Percentiles rank a stretch among this genome's conserved stretches.
Conservation (phyloP, 2,797 vertebrate species). For the Melanotaenia boesemani region DNA sequence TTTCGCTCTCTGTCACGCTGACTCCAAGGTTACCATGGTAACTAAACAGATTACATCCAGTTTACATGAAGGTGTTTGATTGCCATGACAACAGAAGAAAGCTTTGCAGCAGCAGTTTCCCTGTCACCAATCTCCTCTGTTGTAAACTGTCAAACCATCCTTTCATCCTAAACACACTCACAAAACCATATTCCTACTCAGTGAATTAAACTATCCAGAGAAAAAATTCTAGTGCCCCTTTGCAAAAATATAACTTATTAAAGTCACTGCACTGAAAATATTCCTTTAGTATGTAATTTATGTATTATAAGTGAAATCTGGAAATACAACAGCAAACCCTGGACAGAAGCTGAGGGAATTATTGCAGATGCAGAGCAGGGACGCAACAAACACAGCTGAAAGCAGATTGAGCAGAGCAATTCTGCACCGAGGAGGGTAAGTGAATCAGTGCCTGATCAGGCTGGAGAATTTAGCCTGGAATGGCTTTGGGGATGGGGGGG, state of each 20-base stretch:
- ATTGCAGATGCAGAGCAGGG: neutral
- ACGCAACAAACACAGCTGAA: neutral
- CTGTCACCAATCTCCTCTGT: neutral
- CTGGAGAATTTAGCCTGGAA: neutral
- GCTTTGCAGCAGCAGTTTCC: slow-evolving; percentile 21
- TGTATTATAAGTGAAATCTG: neutral
- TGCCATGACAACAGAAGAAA: slow-evolving; percentile 37
- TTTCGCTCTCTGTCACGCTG: neutral
- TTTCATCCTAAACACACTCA: neutral
- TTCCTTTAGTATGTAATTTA: neutral
- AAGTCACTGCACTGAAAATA: neutral
- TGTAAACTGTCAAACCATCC: slow-evolving; percentile 2
- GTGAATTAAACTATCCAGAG: too few relatives aligned
- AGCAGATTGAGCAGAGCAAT: neutral
- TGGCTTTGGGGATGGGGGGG: neutral
- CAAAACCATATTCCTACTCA: too few relatives aligned
- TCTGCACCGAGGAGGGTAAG: neutral
- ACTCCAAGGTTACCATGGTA: slow-evolving; percentile 50
- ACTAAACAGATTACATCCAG: slow-evolving; percentile 56
- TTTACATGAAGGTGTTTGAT: slow-evolving; percentile 51
- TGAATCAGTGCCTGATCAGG: neutral
- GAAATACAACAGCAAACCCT: neutral
- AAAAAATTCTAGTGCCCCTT: too few relatives aligned
- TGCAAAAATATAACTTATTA: too few relatives aligned
- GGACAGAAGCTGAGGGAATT: too few relatives aligned